Percentiles rank a stretch among this genome's conserved stretches.
Evolutionary conservation across 2,113 vertebrate species (phyloP).

Genomic region (Xyrauchen texanus): DNA sequence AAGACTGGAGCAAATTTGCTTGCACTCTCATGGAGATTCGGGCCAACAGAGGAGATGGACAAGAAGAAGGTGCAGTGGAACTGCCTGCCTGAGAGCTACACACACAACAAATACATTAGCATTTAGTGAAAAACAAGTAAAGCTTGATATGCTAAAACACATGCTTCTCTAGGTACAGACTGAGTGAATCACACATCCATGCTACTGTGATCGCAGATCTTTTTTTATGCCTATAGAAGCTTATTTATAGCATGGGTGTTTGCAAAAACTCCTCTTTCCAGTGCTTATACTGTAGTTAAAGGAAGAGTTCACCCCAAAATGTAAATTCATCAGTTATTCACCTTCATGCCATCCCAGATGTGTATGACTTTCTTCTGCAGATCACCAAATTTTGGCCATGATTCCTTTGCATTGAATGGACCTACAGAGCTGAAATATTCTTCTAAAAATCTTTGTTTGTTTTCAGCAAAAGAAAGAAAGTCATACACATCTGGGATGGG

Average conservation of each 20-base stretch:
- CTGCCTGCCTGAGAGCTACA: constrained; percentile 65
- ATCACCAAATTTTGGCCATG: no score
- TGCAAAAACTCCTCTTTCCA: background rate
- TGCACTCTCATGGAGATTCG: constrained; percentile 83
- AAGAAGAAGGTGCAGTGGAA: constrained; percentile 78
- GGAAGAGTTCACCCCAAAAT: no score
- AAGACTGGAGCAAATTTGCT: constrained; percentile 85
- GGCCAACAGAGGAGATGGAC: constrained; percentile 76
- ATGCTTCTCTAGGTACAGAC: constrained; percentile 16
- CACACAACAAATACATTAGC: background rate
- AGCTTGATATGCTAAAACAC: background rate
- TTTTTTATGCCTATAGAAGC: constrained; percentile 16
- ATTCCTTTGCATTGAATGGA: no score
- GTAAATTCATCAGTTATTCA: no score
- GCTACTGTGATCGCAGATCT: constrained; percentile 37
- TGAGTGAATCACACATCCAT: constrained; percentile 21
- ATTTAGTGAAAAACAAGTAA: constrained; percentile 12
- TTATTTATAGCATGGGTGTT: constrained; percentile 48
- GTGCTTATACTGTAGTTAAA: no score
- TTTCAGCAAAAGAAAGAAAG: no score
- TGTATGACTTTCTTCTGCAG: no score
- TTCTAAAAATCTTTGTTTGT: no score
- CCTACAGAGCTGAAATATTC: no score
- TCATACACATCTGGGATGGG: no score
- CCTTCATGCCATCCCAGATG: no score